Evolutionary conservation across 2,888 invertebrate genomes (phyloP), one percentile per base, ranked within the genome.

Genomic region (Drosophila maculinotata): DNA sequence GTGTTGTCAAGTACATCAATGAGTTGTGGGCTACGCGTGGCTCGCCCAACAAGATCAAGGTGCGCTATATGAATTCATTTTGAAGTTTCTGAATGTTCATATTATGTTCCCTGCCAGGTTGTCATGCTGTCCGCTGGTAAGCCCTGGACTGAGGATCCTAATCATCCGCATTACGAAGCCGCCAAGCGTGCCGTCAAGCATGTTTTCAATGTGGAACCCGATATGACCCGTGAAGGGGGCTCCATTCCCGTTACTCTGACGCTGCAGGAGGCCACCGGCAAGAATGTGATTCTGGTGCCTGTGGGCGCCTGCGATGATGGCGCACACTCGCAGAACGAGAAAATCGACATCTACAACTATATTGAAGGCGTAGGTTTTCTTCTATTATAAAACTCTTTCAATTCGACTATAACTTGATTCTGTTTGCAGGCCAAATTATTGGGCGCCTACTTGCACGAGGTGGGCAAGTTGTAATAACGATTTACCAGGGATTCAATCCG

Each of bases 261-360:
- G 38, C 94, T 99, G 90, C 95, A 97, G 92, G 96, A 98, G 91
- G 95, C 96, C 8, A 98, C 98, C 54, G 96, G 96, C 0, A 97
- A 97, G 90, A 99, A 97, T 92, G 98, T 99, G 47, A 93, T 99
- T 89, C 93, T 99, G 69, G 93, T 99, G 76, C 99, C 99, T 1
- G 96, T 99, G 91, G 99, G 99, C 45, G 95, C 97, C 54, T 87
- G 88, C 59, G 99, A 99, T 92, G 99, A 99, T 92, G 99, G 99
- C 83, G 99, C 99, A 64, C 99, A 99, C 93, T 98, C 98, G 10
- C 98, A 99, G 92, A 99, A 99, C 92, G 99, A 99, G 92, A 99
- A 99, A 92, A 93, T 99, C 80, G 95, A 99, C 92, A 93, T 96
- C 63, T 93, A 94, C 73, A 99, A 99, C 92, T 99, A 98, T 88